Evolutionary conservation across 2,113 vertebrate genomes (phyloP).

Genomic region (Eonycteris spelaea): DNA sequence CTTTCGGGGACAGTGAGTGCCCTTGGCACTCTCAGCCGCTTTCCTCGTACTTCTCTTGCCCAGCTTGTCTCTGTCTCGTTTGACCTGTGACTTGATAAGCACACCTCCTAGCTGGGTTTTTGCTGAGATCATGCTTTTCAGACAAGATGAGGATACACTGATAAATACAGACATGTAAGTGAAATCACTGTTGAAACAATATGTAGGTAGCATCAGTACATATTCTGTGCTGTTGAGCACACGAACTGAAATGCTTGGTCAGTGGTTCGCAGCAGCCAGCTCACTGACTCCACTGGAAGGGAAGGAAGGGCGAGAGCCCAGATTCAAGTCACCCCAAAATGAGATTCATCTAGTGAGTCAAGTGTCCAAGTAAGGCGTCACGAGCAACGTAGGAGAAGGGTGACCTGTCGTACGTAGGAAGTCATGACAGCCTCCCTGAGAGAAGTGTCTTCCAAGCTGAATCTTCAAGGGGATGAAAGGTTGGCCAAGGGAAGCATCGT

Average conservation of each 20-base stretch:
- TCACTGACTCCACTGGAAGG: neutral
- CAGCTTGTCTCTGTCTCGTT: neutral
- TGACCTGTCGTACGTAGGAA: accelerated
- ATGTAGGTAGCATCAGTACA: accelerated
- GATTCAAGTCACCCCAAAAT: neutral
- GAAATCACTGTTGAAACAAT: neutral
- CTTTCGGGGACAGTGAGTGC: neutral
- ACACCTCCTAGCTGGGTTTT: neutral
- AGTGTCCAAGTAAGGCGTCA: accelerated
- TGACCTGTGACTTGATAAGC: neutral
- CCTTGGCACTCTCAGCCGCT: neutral
- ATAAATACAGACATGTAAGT: too few species aligned
- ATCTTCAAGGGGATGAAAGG: too few species aligned
- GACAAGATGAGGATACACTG: neutral
- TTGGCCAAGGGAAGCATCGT: neutral
- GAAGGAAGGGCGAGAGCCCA: neutral
- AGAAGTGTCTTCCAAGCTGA: neutral
- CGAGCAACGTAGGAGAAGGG: neutral
- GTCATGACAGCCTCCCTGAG: neutral
- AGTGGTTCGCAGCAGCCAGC: neutral
- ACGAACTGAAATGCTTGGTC: neutral
- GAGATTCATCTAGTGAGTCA: neutral
- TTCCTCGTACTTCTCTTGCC: neutral
- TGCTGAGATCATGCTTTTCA: neutral
- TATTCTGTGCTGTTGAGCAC: neutral